Conservation (phyloP, 2,797 vertebrate species). For the Enteromius anoplus region DNA sequence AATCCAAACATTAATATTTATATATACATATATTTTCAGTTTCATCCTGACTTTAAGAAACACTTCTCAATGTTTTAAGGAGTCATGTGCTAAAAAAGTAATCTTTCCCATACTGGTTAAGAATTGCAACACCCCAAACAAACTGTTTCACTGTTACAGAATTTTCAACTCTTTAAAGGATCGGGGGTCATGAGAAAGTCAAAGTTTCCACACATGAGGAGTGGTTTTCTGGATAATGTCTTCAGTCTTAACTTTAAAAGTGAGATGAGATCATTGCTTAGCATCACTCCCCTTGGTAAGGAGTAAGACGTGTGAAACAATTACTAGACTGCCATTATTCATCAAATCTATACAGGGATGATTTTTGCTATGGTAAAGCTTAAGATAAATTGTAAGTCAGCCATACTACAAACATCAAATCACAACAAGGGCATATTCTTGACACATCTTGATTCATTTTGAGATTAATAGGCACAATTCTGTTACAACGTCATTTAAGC, state of each 20-base stretch:
- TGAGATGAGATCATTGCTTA: slow-evolving; percentile 40
- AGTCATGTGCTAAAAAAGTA: background rate
- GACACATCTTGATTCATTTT: background rate
- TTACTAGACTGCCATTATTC: background rate
- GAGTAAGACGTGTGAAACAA: slow-evolving; percentile 26
- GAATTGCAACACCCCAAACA: slow-evolving; percentile 2
- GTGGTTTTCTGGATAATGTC: slow-evolving; percentile 50
- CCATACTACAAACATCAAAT: background rate
- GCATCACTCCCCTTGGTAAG: background rate
- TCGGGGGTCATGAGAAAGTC: slow-evolving; percentile 53
- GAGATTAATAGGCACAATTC: background rate
- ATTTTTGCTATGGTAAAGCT: background rate
- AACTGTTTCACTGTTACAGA: slow-evolving; percentile 3
- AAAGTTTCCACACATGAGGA: slow-evolving; percentile 49
- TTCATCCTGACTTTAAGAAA: background rate
- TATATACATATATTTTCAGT: background rate
- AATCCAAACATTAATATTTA: background rate
- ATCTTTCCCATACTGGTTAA: background rate
- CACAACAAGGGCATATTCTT: background rate
- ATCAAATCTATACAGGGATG: slow-evolving; percentile 11
- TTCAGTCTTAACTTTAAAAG: slow-evolving; percentile 19
- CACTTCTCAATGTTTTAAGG: background rate
- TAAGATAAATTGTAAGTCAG: background rate
- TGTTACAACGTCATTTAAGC: background rate
- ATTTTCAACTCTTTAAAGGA: slow-evolving; percentile 19